Evolutionary conservation across 2,797 vertebrate species (phyloP), one percentile per base, ranked within the genome.

Genomic region (Sebastes steindachneri): DNA sequence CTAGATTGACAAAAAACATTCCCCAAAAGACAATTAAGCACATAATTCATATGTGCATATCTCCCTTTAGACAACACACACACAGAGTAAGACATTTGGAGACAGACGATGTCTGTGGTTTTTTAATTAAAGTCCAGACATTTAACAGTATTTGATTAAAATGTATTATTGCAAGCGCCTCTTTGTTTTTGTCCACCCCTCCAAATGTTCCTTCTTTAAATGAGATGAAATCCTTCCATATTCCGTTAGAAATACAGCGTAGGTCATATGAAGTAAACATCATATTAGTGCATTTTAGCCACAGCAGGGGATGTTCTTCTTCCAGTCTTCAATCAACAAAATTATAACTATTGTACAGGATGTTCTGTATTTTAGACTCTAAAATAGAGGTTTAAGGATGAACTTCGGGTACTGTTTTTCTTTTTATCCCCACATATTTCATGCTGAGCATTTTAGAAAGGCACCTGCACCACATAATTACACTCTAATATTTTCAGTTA

Each of bases 1-100:
- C 62, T 64, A 12, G 69, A 57, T 68, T 68, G 63, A 60, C 48
- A 77, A 65, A 58, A 68, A 79, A 70, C 53, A 69, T 31, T 35
- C 9, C 54, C 55, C 79, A 82, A 86, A 82, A 83, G 37, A 88
- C 68, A 77, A 84, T 76, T 86, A 80, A 77, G 71, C 37, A 67
- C 59, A 68, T 76, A 67, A 72, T 79, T 78, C 48, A 55, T 75
- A 37, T 12, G 57, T 59, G 19, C 28, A 72, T 72, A 62, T 79
- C 69, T 82, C 19, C 41, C 59, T 64, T 64, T 33, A 41, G 45
- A 31, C 37, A 71, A 25, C 28, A 82, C 58, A 83, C 41, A 48
- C 8, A 21, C 48, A 0, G 2, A 54, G 57, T 53, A 64, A 68
- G 28, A 33, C 1, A 77, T 80, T 9, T 33, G 15, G 11, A 75